Evolutionary conservation across 2,888 invertebrate species (phyloP).

Genomic region (Tachina grossa): DNA sequence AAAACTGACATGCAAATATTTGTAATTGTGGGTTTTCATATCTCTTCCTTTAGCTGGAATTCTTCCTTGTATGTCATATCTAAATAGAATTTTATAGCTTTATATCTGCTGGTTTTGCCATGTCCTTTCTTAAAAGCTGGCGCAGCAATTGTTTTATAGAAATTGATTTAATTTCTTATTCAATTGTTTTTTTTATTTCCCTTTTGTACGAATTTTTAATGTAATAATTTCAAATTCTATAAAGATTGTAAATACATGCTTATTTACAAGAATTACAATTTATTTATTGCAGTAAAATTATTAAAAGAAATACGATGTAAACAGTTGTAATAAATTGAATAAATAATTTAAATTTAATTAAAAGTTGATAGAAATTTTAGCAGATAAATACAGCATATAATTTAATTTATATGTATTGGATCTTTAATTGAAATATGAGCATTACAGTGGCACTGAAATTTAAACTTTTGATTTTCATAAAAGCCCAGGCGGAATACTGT

Average conservation of each 20-base stretch:
- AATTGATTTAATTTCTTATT: conserved; percentile 57
- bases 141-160: conserved; percentile 32
- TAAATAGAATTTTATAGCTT: conserved; percentile 55
- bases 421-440: background rate
- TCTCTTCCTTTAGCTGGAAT: conserved; percentile 20
- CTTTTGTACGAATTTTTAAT: conserved; percentile 41
- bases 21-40: conserved; percentile 71
- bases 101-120: conserved; percentile 52
- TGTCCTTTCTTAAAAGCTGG: conserved; percentile 12
- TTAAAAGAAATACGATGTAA: background rate
- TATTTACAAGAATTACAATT: conserved; percentile 34
- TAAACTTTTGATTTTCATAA: background rate
- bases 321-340: background rate
- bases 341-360: conserved; percentile 21
- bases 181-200: conserved; percentile 21
- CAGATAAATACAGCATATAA: background rate
- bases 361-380: background rate
- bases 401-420: background rate
- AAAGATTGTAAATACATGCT: background rate
- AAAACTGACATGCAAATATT: conserved; percentile 74
- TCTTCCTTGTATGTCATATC: conserved; percentile 11
- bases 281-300: background rate
- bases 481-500: too few species aligned
- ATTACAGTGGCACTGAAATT: background rate
- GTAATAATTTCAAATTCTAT: conserved; percentile 47